Conservation (phyloP, 2,888 invertebrate genomes). For the Standfussiana lucernea region DNA sequence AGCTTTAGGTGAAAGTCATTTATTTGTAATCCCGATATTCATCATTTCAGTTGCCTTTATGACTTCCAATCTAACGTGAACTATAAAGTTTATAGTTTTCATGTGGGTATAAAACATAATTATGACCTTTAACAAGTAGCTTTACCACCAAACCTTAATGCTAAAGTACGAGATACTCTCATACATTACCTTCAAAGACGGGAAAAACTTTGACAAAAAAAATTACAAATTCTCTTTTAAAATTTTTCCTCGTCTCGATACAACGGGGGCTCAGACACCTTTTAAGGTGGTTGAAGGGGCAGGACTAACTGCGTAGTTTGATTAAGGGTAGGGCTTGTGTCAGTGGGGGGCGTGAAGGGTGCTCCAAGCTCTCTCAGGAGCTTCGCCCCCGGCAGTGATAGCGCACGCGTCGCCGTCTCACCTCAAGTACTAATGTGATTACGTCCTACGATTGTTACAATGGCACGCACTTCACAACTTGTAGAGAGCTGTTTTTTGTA, state of each 20-base stretch:
- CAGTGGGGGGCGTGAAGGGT: conserved; percentile 69
- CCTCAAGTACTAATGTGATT: conserved; percentile 73
- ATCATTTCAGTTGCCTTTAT: not conserved
- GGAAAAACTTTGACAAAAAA: conserved; percentile 8
- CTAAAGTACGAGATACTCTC: not conserved
- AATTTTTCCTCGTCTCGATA: conserved; percentile 53
- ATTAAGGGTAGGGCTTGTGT: conserved; percentile 73
- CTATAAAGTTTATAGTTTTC: not conserved
- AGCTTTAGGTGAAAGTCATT: not conserved
- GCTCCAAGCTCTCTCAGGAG: conserved; percentile 64
- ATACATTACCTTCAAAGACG: not conserved
- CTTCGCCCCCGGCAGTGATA: conserved; percentile 74
- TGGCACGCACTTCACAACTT: conserved; percentile 67
- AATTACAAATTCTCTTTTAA: conserved; percentile 9
- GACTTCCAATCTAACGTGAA: not conserved
- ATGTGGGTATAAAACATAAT: not conserved
- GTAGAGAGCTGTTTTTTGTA: conserved; percentile 54
- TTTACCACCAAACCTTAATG: not conserved
- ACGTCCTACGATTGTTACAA: conserved; percentile 68
- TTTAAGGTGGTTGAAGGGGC: conserved; percentile 60
- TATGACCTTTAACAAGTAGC: not conserved
- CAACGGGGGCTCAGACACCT: conserved; percentile 58
- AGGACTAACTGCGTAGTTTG: conserved; percentile 74
- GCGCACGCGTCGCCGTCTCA: conserved; percentile 76
- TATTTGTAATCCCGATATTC: not conserved